Evolutionary conservation across 2,797 vertebrate genomes (phyloP).

Genomic region (Enteromius radiatus): DNA sequence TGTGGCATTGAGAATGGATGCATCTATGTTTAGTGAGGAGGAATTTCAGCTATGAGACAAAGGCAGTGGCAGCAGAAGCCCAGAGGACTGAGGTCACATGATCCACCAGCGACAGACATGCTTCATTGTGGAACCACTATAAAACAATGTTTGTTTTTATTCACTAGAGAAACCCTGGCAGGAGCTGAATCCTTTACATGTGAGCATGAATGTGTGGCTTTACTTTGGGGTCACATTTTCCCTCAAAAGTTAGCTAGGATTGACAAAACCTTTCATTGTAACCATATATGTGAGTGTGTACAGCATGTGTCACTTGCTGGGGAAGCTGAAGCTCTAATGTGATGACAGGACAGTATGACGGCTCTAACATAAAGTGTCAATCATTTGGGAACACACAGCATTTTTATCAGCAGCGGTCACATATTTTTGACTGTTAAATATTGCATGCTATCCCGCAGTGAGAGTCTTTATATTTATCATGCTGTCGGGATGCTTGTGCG

Average conservation of each 20-base stretch:
- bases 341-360: not conserved
- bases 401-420: not conserved
- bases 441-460: not conserved
- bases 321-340: conserved; percentile 7
- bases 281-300: not conserved
- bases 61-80: conserved; percentile 28
- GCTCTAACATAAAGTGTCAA: conserved; percentile 10
- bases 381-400: conserved; percentile 1
- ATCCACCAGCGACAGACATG: conserved; percentile 14
- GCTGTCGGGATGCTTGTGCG: not conserved
- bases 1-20: conserved; percentile 29
- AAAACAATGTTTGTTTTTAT: conserved; percentile 31
- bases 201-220: not conserved
- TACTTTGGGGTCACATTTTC: not conserved
- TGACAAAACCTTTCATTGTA: not conserved
- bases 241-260: not conserved
- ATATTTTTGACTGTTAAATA: not conserved
- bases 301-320: not conserved
- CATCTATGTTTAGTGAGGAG: conserved; percentile 59
- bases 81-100: conserved; percentile 43
- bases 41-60: conserved; percentile 54
- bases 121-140: conserved; percentile 43
- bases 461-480: conserved; percentile 32
- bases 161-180: conserved; percentile 8
- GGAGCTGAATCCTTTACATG: not conserved